Percentiles rank a stretch among this genome's conserved stretches.
Evolutionary conservation across 2,113 vertebrate species (phyloP).

Genomic region (Sinocyclocheilus maitianheensis): DNA sequence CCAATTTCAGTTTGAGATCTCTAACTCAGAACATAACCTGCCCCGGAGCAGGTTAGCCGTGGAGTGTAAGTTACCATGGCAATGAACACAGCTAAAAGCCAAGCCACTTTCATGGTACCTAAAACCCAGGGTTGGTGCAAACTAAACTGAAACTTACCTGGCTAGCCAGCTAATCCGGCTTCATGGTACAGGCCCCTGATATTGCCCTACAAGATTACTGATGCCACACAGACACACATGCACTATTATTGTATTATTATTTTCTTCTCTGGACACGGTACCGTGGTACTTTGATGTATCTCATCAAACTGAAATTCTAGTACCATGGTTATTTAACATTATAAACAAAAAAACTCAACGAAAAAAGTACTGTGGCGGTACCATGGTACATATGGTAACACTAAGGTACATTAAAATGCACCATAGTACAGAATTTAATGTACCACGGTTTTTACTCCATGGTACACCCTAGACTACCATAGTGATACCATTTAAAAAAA

Average conservation of each 20-base stretch:
- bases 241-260: neutral
- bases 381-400: too few relatives aligned
- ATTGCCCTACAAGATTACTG: slow-evolving; percentile 2
- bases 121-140: too few relatives aligned
- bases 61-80: too few relatives aligned
- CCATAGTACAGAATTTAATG: neutral
- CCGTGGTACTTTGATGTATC: neutral
- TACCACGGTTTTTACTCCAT: neutral
- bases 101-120: too few relatives aligned
- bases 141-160: too few relatives aligned
- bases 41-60: too few relatives aligned
- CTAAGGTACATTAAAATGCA: too few relatives aligned
- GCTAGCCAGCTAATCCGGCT: too few relatives aligned
- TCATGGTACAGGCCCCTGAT: neutral
- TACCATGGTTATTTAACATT: neutral
- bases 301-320: neutral
- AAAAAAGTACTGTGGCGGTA: neutral
- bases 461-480: neutral
- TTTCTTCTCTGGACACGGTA: neutral
- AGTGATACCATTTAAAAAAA: too few relatives aligned
- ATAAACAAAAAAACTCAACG: neutral
- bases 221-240: neutral
- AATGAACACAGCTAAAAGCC: too few relatives aligned
- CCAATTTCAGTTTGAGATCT: too few relatives aligned
- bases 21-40: too few relatives aligned